phyloP scores from a whole-genome alignment of 2,113 vertebrate species.

The Poeciliopsis occidentalis region DNA sequence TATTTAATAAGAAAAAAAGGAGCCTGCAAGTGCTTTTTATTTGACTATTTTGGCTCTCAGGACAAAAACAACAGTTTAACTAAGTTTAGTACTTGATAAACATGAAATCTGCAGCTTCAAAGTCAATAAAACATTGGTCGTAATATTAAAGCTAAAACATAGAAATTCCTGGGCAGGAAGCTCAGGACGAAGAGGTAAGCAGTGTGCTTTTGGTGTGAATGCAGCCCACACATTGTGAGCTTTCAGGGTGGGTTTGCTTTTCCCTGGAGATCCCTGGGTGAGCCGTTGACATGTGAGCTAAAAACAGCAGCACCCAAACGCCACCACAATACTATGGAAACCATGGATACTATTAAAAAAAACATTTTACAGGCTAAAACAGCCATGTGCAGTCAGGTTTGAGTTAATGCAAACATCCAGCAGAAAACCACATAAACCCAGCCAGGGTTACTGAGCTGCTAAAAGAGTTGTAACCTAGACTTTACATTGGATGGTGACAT shows the following conservation, averaged over 20 bases:
- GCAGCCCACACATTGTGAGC: slow-evolving; percentile 70
- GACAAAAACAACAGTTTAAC: neutral
- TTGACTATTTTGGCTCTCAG: too few species aligned
- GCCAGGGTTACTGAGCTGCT: slow-evolving; percentile 74
- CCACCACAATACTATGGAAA: slow-evolving; percentile 76
- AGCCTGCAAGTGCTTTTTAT: too few species aligned
- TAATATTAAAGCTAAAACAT: slow-evolving; percentile 38
- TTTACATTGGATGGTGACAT: slow-evolving; percentile 67
- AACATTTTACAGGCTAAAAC: slow-evolving; percentile 63
- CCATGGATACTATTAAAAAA: slow-evolving; percentile 73
- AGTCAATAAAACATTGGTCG: slow-evolving; percentile 46
- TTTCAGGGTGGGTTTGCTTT: slow-evolving; percentile 66
- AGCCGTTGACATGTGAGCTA: slow-evolving; percentile 68
- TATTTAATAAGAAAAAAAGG: too few species aligned
- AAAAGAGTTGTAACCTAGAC: slow-evolving; percentile 70
- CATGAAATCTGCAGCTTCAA: neutral
- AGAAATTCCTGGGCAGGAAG: slow-evolving; percentile 55
- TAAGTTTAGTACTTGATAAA: neutral
- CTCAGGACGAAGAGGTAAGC: slow-evolving; percentile 43
- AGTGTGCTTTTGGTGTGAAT: slow-evolving; percentile 36
- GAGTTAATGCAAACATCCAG: slow-evolving; percentile 51
- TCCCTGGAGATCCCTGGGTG: slow-evolving; percentile 64
- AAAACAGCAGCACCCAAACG: slow-evolving; percentile 69
- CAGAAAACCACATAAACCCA: slow-evolving; percentile 58
- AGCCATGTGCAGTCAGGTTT: slow-evolving; percentile 54